A percentile compares a stretch with the other conserved stretches of the same genome.
Evolutionary conservation across 2,888 invertebrate species (phyloP).

Genomic region (Chaetoderma sp.): DNA sequence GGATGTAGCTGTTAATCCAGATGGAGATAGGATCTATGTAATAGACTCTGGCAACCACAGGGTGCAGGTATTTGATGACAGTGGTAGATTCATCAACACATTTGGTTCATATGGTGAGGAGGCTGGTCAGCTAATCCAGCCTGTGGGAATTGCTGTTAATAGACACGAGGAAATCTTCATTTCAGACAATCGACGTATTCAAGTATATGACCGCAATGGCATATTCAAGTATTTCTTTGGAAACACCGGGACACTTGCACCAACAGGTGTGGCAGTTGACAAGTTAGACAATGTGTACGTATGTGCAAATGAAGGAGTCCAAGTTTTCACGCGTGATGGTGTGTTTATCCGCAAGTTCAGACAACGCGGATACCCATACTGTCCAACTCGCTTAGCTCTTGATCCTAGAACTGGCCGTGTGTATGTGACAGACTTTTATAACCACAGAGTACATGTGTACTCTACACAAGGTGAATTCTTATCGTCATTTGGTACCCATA

Average conservation of each 20-base stretch:
- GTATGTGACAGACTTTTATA: conserved; percentile 97
- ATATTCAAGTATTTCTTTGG: no score
- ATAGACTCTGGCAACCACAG: conserved; percentile 96
- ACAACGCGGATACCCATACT: conserved; percentile 87
- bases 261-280: conserved; percentile 97
- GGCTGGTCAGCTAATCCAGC: conserved; percentile 97
- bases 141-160: no score
- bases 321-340: conserved; percentile 86
- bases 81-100: conserved; percentile 89
- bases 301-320: conserved; percentile 98
- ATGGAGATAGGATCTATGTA: conserved; percentile 96
- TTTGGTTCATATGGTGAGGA: conserved; percentile 96
- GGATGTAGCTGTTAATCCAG: conserved; percentile 95
- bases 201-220: no score
- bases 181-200: no score
- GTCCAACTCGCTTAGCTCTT: conserved; percentile 91
- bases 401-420: conserved; percentile 93
- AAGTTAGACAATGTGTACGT: conserved; percentile 98
- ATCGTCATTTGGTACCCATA: conserved; percentile 91
- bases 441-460: conserved; percentile 92
- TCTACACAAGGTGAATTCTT: conserved; percentile 79
- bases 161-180: no score
- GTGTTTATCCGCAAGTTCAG: conserved; percentile 98
- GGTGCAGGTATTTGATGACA: conserved; percentile 89
- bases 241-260: no score